phyloP scores from a whole-genome alignment of 2,797 vertebrate species.

The Triplophysa bombifrons region DNA sequence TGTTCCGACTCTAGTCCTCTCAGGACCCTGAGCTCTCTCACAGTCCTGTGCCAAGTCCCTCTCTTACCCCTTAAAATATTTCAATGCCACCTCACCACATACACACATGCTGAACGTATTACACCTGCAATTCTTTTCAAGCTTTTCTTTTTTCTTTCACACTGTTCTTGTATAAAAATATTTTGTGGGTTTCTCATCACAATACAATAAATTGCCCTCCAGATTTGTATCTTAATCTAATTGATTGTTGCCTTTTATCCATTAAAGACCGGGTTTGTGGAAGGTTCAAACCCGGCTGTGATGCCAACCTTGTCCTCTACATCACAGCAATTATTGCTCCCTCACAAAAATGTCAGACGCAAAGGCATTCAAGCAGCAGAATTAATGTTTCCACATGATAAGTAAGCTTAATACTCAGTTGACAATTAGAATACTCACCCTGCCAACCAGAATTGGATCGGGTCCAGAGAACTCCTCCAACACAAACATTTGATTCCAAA shows the following conservation, averaged over 20 bases:
- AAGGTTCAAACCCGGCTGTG: constrained; percentile 20
- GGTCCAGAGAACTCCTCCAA: constrained; percentile 99
- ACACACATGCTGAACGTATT: not conserved
- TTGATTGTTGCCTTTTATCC: not conserved
- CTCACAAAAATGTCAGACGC: constrained; percentile 44
- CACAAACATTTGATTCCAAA: constrained; percentile 99
- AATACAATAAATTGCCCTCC: not conserved
- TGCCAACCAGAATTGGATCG: constrained; percentile 98
- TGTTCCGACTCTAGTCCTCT: constrained; percentile 53
- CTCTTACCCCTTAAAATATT: constrained; percentile 43
- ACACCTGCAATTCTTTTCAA: not conserved
- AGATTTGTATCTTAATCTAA: constrained; percentile 52
- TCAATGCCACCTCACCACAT: constrained; percentile 15
- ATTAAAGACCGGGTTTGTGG: constrained; percentile 9
- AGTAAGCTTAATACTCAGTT: constrained; percentile 80
- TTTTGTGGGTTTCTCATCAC: not conserved
- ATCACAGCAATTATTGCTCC: constrained; percentile 50
- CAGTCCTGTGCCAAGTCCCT: constrained; percentile 72
- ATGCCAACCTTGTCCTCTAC: constrained; percentile 49
- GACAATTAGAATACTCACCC: constrained; percentile 89
- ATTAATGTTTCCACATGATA: constrained; percentile 81
- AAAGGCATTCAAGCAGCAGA: constrained; percentile 72
- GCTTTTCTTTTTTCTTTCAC: not conserved
- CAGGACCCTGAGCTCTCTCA: constrained; percentile 63
- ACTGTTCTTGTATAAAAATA: not conserved